These are phyloP conservation scores for Echeneis naucrates DNA, from an alignment of 2,797 vertebrate genomes.

Conservation along the genomic window DNA sequence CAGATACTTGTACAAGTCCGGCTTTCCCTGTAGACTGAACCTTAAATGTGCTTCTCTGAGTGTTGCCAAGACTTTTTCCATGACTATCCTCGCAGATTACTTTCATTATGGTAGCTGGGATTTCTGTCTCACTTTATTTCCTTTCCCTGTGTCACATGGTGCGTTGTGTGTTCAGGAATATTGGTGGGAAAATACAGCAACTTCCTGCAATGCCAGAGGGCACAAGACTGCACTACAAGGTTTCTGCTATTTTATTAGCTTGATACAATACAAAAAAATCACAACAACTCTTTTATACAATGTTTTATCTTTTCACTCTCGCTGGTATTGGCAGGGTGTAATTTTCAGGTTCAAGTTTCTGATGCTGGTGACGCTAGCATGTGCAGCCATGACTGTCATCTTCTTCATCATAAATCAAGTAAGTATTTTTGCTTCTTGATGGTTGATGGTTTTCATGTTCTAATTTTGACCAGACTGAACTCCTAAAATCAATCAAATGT, in stretches of 20 bases:
- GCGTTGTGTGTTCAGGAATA: slow-evolving; percentile 88
- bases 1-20: neutral
- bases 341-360: slow-evolving; percentile 89
- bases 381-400: slow-evolving; percentile 89
- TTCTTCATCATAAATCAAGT: slow-evolving; percentile 65
- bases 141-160: slow-evolving; percentile 90
- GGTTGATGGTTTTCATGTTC: neutral
- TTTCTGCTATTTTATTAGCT: neutral
- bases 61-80: slow-evolving; percentile 15
- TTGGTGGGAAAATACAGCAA: slow-evolving; percentile 86
- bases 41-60: neutral
- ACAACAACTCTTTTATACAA: neutral
- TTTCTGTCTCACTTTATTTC: slow-evolving; percentile 83
- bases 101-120: slow-evolving; percentile 42
- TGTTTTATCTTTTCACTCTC: neutral
- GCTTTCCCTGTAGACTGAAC: neutral
- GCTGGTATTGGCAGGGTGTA: slow-evolving; percentile 38
- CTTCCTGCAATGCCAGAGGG: slow-evolving; percentile 79
- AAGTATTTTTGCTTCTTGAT: neutral
- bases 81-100: slow-evolving; percentile 32
- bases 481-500: neutral
- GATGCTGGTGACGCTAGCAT: slow-evolving; percentile 89
- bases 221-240: slow-evolving; percentile 37
- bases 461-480: neutral
- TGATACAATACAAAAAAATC: neutral